Evolutionary conservation across 2,113 vertebrate species (phyloP).

Genomic region (Vulpes lagopus): DNA sequence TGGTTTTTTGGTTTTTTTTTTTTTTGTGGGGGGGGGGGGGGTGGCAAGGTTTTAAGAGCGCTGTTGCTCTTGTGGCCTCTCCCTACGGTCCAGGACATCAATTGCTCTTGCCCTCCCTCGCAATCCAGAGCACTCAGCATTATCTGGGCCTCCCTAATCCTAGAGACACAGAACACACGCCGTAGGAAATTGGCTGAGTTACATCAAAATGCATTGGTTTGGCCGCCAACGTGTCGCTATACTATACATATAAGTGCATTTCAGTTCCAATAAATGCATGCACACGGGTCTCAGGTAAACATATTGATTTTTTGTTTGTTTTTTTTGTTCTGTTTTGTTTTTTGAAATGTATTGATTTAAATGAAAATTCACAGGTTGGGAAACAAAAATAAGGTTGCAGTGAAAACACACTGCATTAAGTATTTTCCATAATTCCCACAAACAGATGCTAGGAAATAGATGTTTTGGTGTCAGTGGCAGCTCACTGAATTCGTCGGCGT

Average conservation of each 20-base stretch:
- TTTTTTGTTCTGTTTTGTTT: too few relatives aligned
- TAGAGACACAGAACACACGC: not conserved
- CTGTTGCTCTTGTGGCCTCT: not conserved
- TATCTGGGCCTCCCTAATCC: not conserved
- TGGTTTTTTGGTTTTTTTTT: too few relatives aligned
- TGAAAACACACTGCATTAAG: conserved; percentile 51
- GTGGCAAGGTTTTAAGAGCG: not conserved
- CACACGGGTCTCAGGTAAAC: conserved; percentile 4
- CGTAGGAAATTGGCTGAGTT: not conserved
- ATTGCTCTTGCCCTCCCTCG: not conserved
- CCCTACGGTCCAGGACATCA: not conserved
- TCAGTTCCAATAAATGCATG: not conserved
- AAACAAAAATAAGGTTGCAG: conserved; percentile 57
- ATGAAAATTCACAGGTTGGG: conserved; percentile 64
- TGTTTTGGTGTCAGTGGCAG: not conserved
- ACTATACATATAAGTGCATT: not conserved
- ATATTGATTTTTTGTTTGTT: conserved; percentile 6
- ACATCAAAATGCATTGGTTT: not conserved
- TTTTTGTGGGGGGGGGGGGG: too few relatives aligned
- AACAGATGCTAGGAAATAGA: conserved; percentile 44
- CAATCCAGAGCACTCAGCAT: not conserved
- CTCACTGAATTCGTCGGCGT: not conserved
- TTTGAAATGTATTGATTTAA: conserved; percentile 55
- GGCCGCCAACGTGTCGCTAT: not conserved
- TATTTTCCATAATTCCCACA: conserved; percentile 56